Evolutionary conservation across 1,140 invertebrate genomes (phyloP).

Genomic region (Drosophila melanogaster): DNA sequence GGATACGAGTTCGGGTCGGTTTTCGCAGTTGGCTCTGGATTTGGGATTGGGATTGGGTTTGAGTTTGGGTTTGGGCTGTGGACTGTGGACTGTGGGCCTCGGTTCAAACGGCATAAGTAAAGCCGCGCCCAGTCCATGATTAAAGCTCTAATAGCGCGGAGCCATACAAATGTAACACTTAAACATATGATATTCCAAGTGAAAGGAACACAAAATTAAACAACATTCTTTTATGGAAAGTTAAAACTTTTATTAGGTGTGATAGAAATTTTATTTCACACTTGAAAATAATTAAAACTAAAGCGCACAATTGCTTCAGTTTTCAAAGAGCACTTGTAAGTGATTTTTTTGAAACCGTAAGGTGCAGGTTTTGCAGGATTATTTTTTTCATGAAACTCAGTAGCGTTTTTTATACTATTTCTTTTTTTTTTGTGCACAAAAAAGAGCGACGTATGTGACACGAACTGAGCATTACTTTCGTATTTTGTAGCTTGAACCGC

Average conservation of each 20-base stretch:
- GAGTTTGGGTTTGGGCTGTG: not conserved
- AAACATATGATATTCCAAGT: not conserved
- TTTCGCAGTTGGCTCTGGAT: not conserved
- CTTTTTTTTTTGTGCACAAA: not conserved
- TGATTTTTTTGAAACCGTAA: too few relatives aligned
- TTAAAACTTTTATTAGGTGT: too few relatives aligned
- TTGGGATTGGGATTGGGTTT: not conserved
- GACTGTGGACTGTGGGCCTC: not conserved
- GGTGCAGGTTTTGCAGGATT: too few relatives aligned
- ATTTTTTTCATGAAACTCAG: too few relatives aligned
- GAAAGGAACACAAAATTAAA: too few relatives aligned
- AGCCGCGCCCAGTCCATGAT: constrained; percentile 55
- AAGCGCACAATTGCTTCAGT: too few relatives aligned
- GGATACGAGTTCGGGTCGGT: not conserved
- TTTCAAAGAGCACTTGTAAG: too few relatives aligned
- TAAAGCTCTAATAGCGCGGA: constrained; percentile 66
- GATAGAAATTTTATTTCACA: too few relatives aligned
- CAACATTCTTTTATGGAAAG: too few relatives aligned
- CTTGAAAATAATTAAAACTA: not conserved
- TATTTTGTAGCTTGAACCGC: not conserved
- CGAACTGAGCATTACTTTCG: constrained; percentile 9
- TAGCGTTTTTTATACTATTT: too few relatives aligned
- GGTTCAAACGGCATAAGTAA: constrained; percentile 55
- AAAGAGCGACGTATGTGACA: constrained; percentile 20
- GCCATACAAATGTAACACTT: not conserved